Conservation (phyloP, 2,888 invertebrate species). For the Orthosia incerta region DNA sequence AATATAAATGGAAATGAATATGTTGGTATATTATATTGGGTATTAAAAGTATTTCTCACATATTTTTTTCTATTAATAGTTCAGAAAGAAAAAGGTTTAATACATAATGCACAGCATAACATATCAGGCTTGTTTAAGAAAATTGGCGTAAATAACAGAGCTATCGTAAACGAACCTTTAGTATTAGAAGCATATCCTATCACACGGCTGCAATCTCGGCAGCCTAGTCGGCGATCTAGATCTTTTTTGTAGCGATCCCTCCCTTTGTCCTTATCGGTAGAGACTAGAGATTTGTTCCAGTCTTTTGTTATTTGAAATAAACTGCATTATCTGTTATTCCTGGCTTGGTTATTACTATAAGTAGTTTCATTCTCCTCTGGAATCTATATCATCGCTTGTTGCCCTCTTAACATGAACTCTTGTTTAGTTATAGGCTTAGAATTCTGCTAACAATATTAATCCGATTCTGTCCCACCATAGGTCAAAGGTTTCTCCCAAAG, state of each 20-base stretch:
- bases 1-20: too few species aligned
- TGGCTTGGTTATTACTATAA: slow-evolving; percentile 1
- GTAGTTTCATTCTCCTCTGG: neutral
- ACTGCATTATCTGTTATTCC: slow-evolving; percentile 27
- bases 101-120: too few species aligned
- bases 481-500: neutral
- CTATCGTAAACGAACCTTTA: slow-evolving; percentile 38
- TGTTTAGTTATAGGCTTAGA: neutral
- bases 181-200: slow-evolving; percentile 58
- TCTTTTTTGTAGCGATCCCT: slow-evolving; percentile 51
- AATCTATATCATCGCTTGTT: neutral
- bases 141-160: neutral
- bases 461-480: accelerated
- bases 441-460: neutral
- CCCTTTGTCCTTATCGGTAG: slow-evolving; percentile 46
- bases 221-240: slow-evolving; percentile 44
- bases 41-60: too few species aligned
- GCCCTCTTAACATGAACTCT: neutral
- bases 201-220: slow-evolving; percentile 51
- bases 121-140: neutral
- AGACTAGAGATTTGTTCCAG: slow-evolving; percentile 26
- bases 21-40: too few species aligned
- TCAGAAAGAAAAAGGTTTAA: too few species aligned
- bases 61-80: too few species aligned
- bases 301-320: slow-evolving; percentile 23